These are phyloP conservation scores for Abrostola triplasia DNA, from an alignment of 2,888 invertebrate genomes.

Conservation along the genomic window DNA sequence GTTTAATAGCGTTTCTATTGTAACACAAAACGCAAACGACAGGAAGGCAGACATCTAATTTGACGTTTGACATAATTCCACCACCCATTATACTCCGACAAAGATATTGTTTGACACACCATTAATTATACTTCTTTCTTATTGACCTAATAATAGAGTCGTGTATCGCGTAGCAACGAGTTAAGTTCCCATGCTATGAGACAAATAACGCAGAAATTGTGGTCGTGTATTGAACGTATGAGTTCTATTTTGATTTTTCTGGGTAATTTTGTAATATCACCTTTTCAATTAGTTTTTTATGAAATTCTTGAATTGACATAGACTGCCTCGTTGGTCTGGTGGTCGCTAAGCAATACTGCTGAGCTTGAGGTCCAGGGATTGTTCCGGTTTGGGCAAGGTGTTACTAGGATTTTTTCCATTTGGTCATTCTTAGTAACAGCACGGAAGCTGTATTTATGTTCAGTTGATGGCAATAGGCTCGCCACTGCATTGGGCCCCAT, in stretches of 20 bases:
- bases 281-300: not conserved
- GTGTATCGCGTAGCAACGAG: slow-evolving; percentile 36
- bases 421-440: too few relatives aligned
- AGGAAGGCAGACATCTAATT: slow-evolving; percentile 82
- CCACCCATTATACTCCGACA: slow-evolving; percentile 72
- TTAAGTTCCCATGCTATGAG: slow-evolving; percentile 26
- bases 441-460: too few relatives aligned
- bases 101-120: slow-evolving; percentile 64
- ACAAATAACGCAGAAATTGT: slow-evolving; percentile 46
- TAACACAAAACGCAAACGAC: slow-evolving; percentile 82
- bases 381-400: too few relatives aligned
- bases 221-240: slow-evolving; percentile 39
- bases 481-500: too few relatives aligned
- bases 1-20: slow-evolving; percentile 78
- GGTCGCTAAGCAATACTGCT: too few relatives aligned
- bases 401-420: too few relatives aligned
- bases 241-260: slow-evolving; percentile 44
- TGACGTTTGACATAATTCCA: slow-evolving; percentile 84
- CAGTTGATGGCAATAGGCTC: too few relatives aligned
- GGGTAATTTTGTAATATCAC: slow-evolving; percentile 3
- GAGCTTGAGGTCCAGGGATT: too few relatives aligned
- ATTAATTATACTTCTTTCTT: slow-evolving; percentile 57
- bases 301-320: too few relatives aligned
- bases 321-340: too few relatives aligned
- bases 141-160: slow-evolving; percentile 33